These are phyloP conservation scores for Nesospiza acunhae DNA, from an alignment of 2,113 vertebrate species.

Conservation along the genomic window DNA sequence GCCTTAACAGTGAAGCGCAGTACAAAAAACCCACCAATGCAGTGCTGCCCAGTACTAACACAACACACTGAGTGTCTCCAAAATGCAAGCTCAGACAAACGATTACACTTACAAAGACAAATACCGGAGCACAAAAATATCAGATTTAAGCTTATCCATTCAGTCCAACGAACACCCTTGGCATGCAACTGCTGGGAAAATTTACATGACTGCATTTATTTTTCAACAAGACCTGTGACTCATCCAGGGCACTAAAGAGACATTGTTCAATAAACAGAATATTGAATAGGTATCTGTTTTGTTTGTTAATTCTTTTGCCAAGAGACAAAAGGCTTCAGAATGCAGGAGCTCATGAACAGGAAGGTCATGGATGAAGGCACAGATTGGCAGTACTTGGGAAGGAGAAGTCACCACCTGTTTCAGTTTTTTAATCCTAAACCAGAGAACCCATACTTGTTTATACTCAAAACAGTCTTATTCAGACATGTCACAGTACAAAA, in stretches of 20 bases:
- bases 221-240: neutral
- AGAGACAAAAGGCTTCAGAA: neutral
- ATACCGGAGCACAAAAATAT: neutral
- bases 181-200: neutral
- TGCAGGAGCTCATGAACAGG: neutral
- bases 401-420: neutral
- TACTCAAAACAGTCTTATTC: neutral
- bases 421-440: neutral
- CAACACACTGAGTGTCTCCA: neutral
- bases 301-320: neutral
- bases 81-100: neutral
- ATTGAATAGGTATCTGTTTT: neutral
- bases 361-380: neutral
- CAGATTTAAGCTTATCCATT: neutral
- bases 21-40: neutral
- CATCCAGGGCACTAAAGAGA: neutral
- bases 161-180: neutral
- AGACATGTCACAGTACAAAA: neutral
- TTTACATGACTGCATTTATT: neutral
- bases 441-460: neutral
- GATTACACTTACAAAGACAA: neutral
- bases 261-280: neutral
- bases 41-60: neutral
- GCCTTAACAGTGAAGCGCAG: neutral
- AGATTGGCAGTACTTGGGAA: neutral